Conservation (phyloP, 2,113 vertebrate genomes). For the Isurus oxyrinchus region DNA sequence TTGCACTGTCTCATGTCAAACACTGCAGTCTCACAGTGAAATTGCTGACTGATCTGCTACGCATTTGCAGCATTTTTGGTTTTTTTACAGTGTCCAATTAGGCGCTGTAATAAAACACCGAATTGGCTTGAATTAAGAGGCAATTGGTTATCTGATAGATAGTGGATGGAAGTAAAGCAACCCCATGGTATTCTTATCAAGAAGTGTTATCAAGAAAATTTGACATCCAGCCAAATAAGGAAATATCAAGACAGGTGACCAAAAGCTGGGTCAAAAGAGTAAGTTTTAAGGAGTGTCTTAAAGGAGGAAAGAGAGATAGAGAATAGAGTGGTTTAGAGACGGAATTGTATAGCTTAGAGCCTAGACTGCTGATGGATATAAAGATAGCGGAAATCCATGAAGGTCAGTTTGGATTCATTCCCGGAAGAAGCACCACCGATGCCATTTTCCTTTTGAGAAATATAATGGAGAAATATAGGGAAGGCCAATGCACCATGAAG, state of each 20-base stretch:
- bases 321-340: neutral
- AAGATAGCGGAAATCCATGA: neutral
- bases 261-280: neutral
- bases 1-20: neutral
- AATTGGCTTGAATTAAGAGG: neutral
- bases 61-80: neutral
- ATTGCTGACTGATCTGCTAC: neutral
- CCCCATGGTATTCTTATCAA: neutral
- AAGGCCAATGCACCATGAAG: neutral
- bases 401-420: neutral
- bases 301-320: neutral
- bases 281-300: neutral
- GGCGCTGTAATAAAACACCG: neutral
- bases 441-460: neutral
- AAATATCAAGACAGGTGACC: neutral
- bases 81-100: neutral
- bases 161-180: neutral
- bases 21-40: neutral
- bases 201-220: neutral
- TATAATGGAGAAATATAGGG: neutral
- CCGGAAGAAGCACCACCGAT: neutral
- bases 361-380: neutral
- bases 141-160: neutral
- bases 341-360: neutral
- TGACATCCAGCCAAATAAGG: neutral